A percentile compares a stretch with the other conserved stretches of the same genome.
Evolutionary conservation across 2,113 vertebrate genomes (phyloP).

Genomic region (Craseonycteris thonglongyai): DNA sequence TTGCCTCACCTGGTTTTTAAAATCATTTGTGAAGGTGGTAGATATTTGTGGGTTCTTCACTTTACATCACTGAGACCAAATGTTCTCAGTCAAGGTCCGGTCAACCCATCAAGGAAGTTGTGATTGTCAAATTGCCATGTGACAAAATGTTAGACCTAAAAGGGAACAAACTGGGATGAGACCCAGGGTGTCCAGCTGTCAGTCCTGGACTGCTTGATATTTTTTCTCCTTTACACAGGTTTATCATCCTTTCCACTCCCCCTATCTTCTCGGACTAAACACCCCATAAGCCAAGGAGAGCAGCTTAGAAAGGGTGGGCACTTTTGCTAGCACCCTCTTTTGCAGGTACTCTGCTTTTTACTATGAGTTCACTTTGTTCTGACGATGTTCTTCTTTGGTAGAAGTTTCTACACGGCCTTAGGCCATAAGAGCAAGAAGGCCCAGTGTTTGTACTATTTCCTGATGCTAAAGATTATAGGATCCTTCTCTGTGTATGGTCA

Average conservation of each 20-base stretch:
- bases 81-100: background rate
- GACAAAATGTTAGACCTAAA: background rate
- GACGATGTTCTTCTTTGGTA: background rate
- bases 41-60: background rate
- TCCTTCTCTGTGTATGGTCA: background rate
- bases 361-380: background rate
- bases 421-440: background rate
- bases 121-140: background rate
- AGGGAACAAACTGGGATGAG: background rate
- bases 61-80: background rate
- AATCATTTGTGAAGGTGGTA: background rate
- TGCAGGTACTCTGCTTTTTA: background rate
- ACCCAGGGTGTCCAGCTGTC: background rate
- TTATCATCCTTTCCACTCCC: background rate
- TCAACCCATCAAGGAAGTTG: background rate
- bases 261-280: background rate
- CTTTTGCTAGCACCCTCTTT: background rate
- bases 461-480: background rate
- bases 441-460: background rate
- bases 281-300: background rate
- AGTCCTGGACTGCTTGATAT: background rate
- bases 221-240: background rate
- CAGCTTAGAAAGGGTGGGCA: background rate
- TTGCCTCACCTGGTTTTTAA: background rate
- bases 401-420: constrained; percentile 3